A percentile compares a stretch with the other conserved stretches of the same genome.
These are phyloP conservation scores for Python bivittatus DNA, from an alignment of 2,113 vertebrate genomes.

Conservation along the genomic window DNA sequence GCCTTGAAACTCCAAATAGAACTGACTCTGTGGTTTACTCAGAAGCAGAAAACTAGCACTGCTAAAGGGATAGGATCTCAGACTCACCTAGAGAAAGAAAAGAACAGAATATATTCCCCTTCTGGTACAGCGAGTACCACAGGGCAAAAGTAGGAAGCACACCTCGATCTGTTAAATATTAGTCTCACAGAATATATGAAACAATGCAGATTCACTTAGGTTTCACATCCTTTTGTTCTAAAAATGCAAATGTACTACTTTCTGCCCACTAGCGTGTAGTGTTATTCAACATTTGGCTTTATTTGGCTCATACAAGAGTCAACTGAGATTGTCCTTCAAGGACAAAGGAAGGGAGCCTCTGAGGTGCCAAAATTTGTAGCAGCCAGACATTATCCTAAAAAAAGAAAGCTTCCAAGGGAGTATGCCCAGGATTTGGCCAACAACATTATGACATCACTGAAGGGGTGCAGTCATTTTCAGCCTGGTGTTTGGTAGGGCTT, in stretches of 20 bases:
- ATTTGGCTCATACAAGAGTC: background rate
- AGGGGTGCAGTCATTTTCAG: background rate
- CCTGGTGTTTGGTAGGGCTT: background rate
- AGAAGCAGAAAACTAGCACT: no score
- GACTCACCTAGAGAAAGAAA: no score
- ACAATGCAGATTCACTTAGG: background rate
- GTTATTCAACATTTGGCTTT: background rate
- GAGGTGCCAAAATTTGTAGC: background rate
- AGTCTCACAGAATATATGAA: background rate
- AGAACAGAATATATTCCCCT: background rate
- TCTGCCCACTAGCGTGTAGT: background rate
- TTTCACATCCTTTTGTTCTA: background rate
- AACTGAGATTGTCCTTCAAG: constrained; percentile 5
- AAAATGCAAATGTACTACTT: background rate
- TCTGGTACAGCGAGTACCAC: background rate
- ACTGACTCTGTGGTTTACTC: background rate
- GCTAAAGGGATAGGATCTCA: no score
- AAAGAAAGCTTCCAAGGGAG: background rate
- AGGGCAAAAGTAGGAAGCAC: background rate
- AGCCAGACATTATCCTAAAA: background rate
- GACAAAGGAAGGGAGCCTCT: background rate
- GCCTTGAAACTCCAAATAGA: background rate
- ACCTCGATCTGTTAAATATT: background rate
- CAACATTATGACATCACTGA: background rate
- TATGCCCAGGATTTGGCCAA: background rate